phyloP scores from a whole-genome alignment of 2,113 vertebrate genomes.

The Balaeniceps rex region DNA sequence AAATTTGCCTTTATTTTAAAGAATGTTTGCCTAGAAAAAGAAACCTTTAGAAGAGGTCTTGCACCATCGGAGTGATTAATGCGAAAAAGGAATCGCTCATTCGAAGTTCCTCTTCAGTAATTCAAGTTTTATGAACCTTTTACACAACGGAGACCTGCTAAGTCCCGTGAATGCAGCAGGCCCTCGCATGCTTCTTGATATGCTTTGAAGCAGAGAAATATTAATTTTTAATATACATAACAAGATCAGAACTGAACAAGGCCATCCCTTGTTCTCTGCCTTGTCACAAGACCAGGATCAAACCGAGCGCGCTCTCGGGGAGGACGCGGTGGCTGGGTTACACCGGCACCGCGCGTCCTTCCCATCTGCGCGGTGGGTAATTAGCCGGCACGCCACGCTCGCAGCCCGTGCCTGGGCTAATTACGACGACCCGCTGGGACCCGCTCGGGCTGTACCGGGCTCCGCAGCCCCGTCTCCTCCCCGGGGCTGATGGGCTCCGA shows the following conservation, averaged over 20 bases:
- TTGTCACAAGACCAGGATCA: background rate
- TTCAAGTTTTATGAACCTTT: background rate
- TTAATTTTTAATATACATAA: background rate
- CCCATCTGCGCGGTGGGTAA: background rate
- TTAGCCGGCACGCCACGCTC: background rate
- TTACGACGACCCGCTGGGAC: fast-evolving
- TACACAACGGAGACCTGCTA: background rate
- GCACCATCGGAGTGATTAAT: background rate
- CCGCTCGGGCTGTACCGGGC: fast-evolving
- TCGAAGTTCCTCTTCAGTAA: background rate
- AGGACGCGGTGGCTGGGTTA: background rate
- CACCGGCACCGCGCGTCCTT: background rate
- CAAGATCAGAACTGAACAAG: background rate
- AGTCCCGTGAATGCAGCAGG: background rate
- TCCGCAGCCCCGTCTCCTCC: background rate
- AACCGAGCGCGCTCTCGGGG: background rate
- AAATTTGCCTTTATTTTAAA: background rate
- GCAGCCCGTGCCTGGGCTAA: background rate
- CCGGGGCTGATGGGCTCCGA: background rate
- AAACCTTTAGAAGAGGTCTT: background rate
- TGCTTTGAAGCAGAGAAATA: background rate
- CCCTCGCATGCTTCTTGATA: fast-evolving
- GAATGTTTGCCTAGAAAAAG: background rate
- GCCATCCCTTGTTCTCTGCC: background rate
- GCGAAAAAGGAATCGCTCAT: background rate